Conservation (phyloP, 2,113 vertebrate genomes). For the Salvelinus alpinus region DNA sequence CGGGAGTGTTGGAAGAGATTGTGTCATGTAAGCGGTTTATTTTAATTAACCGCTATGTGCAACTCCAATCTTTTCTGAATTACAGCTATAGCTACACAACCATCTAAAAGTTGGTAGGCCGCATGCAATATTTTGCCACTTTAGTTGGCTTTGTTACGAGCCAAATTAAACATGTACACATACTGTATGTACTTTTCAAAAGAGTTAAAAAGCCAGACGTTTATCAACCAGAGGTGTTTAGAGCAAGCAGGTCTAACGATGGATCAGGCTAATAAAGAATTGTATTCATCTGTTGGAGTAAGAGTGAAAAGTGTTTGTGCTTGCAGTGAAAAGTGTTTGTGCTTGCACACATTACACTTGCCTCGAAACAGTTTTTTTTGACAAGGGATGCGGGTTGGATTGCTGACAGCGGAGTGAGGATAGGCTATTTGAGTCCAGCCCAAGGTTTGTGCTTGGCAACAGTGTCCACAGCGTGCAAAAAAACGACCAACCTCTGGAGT, state of each 20-base stretch:
- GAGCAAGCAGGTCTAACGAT: conserved; percentile 31
- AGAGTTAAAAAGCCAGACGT: conserved; percentile 31
- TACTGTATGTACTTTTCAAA: conserved; percentile 36
- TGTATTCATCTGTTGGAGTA: conserved; percentile 21
- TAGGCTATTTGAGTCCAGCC: conserved; percentile 58
- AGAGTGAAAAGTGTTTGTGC: conserved; percentile 9
- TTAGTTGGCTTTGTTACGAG: conserved; percentile 53
- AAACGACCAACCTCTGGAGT: conserved; percentile 67
- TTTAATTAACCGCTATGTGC: conserved; percentile 37
- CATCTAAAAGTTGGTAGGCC: conserved; percentile 46
- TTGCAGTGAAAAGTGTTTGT: conserved; percentile 13
- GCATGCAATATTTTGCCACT: conserved; percentile 45
- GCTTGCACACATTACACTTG: conserved; percentile 32
- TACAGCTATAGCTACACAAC: conserved; percentile 17
- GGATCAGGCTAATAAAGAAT: conserved; percentile 21
- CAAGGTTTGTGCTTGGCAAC: conserved; percentile 61
- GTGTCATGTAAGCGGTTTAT: conserved; percentile 32
- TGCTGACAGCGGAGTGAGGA: conserved; percentile 39
- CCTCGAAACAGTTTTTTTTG: conserved; percentile 12
- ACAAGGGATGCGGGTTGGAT: conserved; percentile 47
- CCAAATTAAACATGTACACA: conserved; percentile 31
- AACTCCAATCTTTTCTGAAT: conserved; percentile 48
- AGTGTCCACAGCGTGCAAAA: conserved; percentile 13
- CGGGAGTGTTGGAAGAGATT: background rate
- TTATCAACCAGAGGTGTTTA: conserved; percentile 23